These are phyloP conservation scores for Ephydatia muelleri DNA, from an alignment of 37 sponge, comb jelly and placozoan genomes.

Conservation along the genomic window DNA sequence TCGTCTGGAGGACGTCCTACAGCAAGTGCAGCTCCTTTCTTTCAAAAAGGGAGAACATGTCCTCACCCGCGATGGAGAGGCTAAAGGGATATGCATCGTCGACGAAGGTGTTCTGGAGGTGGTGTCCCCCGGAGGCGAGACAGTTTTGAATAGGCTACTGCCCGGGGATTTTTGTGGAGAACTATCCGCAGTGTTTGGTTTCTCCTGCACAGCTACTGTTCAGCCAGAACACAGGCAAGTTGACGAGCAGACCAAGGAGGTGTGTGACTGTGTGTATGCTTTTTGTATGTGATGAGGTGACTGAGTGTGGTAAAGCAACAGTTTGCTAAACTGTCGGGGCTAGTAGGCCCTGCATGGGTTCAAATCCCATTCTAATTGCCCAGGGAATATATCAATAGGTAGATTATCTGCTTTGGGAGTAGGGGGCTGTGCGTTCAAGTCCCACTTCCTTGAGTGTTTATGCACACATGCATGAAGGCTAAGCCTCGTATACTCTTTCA, in stretches of 20 bases:
- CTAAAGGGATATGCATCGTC: slow-evolving; percentile 40
- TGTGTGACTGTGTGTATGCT: neutral
- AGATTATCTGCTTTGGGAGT: too few species aligned
- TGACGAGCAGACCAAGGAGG: neutral
- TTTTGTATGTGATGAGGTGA: too few species aligned
- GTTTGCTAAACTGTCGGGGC: too few species aligned
- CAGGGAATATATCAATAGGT: too few species aligned
- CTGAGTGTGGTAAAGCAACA: too few species aligned
- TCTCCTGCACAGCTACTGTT: slow-evolving; percentile 16
- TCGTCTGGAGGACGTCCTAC: neutral
- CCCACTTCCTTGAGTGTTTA: too few species aligned
- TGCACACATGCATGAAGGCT: too few species aligned
- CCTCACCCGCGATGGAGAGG: neutral
- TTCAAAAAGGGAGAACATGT: slow-evolving; percentile 10
- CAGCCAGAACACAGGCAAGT: neutral
- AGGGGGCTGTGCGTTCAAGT: too few species aligned
- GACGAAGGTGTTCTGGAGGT: slow-evolving; percentile 36
- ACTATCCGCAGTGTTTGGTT: slow-evolving; percentile 35
- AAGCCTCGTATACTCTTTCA: neutral
- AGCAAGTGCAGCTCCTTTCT: neutral
- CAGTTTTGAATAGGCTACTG: slow-evolving; percentile 2
- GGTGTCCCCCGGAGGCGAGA: slow-evolving; percentile 8
- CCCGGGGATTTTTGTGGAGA: slow-evolving; percentile 61
- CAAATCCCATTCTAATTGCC: too few species aligned
- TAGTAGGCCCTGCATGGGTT: too few species aligned